Base-by-base conservation (phyloP, 2,888 invertebrate species). In the Venusia cambrica region DNA sequence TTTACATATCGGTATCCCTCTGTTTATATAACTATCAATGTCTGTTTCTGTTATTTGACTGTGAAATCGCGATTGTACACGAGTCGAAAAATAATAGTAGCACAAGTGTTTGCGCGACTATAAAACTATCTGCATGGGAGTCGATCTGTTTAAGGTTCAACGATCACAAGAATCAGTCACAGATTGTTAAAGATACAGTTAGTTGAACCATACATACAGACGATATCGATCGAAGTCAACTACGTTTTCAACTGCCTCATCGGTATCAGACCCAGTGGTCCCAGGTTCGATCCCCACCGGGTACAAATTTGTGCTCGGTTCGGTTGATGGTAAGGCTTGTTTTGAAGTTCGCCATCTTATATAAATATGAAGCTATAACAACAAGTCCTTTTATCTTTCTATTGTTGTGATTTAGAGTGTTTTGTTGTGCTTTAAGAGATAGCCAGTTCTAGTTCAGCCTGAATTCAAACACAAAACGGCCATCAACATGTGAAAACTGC, bases 61-160 rank as follows among this genome's bases (percentile, higher is more conserved):
- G 66, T 67, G 62, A 68, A 69, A 68, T 66, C 54, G 58, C 60
- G 49, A 69, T 65, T 67, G 58, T 61, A 45, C 56, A 55, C 57
- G 54, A 62, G 54, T 55, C 54, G 50, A 56, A 54, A 35, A 24
- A 31, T 20, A 39, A 39, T 25, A 28, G n/a, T n/a, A n/a, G n/a
- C 31, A 40, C 35, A 35, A 31, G 40, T 63, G 56, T 62, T 63
- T 57, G 57, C 47, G 56, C 52, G 57, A 52, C 55, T 50, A 62
- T 57, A 54, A 59, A 65, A 58, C 54, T 51, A 62, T 51, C 47
- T n/a, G n/a, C 48, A 60, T 58, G 57, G 47, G 58, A 57, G 60
- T 49, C 50, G 51, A 55, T 14, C 48, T 53, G 54, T 62, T 64
- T 54, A 62, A 58, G 72, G 73, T 74, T 76, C 74, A 76, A 62